phyloP scores from a whole-genome alignment of 2,888 invertebrate genomes.

The Erebia palarica region DNA sequence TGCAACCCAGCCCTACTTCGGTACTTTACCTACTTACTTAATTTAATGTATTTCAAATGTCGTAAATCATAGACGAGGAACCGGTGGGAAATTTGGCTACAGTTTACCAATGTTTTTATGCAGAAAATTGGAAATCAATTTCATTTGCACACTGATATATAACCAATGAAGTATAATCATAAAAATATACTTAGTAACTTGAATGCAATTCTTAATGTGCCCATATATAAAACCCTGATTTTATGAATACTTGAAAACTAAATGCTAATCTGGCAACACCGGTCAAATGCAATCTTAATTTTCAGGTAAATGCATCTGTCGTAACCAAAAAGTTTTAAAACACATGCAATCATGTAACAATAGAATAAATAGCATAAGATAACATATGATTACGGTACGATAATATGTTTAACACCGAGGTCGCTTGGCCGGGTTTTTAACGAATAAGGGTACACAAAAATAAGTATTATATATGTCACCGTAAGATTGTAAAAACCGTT shows the following conservation, averaged over 20 bases:
- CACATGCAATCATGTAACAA: not conserved
- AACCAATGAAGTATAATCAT: not conserved
- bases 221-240: not conserved
- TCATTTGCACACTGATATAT: not conserved
- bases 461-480: no score
- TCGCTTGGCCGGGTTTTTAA: no score
- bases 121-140: not conserved
- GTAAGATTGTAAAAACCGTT: no score
- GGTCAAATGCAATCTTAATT: not conserved
- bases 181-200: not conserved
- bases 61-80: constrained; percentile 45
- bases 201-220: not conserved
- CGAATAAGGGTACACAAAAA: no score
- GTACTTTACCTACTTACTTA: constrained; percentile 55
- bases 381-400: no score
- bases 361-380: not conserved
- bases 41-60: constrained; percentile 49
- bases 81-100: not conserved
- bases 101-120: not conserved
- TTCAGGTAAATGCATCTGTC: not conserved
- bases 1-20: constrained; percentile 49
- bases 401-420: no score
- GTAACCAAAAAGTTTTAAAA: not conserved
- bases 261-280: not conserved
- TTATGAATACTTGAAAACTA: not conserved